These are phyloP conservation scores for Oncorhynchus tshawytscha DNA, from an alignment of 2,113 vertebrate species.

Conservation along the genomic window DNA sequence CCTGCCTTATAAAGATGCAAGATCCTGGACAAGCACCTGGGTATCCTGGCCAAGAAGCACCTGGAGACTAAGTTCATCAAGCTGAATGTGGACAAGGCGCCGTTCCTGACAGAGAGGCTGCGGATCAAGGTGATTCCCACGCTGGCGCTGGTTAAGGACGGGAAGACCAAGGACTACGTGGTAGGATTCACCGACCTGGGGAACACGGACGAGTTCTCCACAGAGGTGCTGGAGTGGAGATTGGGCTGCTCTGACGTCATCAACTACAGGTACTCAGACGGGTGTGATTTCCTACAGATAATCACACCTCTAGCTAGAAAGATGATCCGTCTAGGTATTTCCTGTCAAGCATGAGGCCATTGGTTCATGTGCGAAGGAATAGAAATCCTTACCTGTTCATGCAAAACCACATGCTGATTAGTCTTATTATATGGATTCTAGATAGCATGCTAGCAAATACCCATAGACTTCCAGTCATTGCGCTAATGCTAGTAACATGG, in stretches of 20 bases:
- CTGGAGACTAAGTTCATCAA: slow-evolving; percentile 97
- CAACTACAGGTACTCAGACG: slow-evolving; percentile 84
- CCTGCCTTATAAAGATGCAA: slow-evolving; percentile 78
- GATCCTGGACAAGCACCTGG: slow-evolving; percentile 93
- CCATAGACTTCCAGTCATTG: no score
- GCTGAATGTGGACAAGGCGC: slow-evolving; percentile 94
- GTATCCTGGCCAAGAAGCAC: slow-evolving; percentile 89
- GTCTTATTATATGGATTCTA: no score
- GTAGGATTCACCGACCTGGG: slow-evolving; percentile 93
- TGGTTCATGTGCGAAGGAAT: no score
- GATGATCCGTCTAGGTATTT: no score
- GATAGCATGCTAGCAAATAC: no score
- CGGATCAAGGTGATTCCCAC: slow-evolving; percentile 92
- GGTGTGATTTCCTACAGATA: neutral
- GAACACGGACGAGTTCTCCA: slow-evolving; percentile 94
- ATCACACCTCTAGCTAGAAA: no score
- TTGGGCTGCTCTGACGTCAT: slow-evolving; percentile 88
- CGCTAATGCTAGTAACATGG: no score
- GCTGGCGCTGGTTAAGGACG: slow-evolving; percentile 88
- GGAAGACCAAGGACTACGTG: slow-evolving; percentile 92
- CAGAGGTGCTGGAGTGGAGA: slow-evolving; percentile 94
- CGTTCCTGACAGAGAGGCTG: slow-evolving; percentile 92
- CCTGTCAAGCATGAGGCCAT: no score
- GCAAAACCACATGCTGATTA: neutral
- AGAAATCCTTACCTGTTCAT: neutral